Evolutionary conservation across 2,888 invertebrate species (phyloP), one percentile per base, ranked within the genome.

Genomic region (Clusia tigrina): DNA sequence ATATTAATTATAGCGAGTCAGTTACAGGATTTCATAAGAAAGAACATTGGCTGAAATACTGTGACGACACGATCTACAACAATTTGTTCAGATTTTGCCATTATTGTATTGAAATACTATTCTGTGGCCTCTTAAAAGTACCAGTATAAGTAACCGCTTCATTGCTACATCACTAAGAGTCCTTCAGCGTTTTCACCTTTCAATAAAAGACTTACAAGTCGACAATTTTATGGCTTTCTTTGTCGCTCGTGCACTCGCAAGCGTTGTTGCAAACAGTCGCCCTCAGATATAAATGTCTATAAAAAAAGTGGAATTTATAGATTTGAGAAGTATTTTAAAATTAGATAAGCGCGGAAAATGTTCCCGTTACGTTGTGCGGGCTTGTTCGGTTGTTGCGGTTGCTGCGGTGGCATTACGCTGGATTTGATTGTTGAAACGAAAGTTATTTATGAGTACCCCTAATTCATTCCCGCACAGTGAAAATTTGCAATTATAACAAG

Each of bases 271-370:
- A 17, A 55, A 20, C 54, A 26, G 37, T 56, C 54, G 38, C 58
- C n/a, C 18, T 6, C 59, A 26, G 38, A 24, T 58, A 62, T 61
- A 59, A 67, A 67, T 62, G 67, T 71, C 66, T 69, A 69, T 71
- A 68, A 71, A 70, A 20, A 67, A 3, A 48, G 58, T 25, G 62
- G 63, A 63, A 65, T 69, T 68, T 70, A 68, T 71, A 68, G 68
- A 71, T 64, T 66, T 63, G 48, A 52, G 62, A 65, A 62, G 69
- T 65, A 67, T 69, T 68, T 72, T 64, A 63, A 67, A 72, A 67
- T 66, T 55, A 70, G 72, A 72, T 72, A 72, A 72, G 69, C 64
- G 54, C 52, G 62, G 51, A 52, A 55, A 66, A 65, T 60, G 62
- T 54, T 48, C 48, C 48, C 52, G 12, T 23, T 58, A 52, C 12